Percentiles rank a stretch among this genome's conserved stretches.
Conservation (phyloP, 1,140 invertebrate species). For the Potamilus streckersoni region DNA sequence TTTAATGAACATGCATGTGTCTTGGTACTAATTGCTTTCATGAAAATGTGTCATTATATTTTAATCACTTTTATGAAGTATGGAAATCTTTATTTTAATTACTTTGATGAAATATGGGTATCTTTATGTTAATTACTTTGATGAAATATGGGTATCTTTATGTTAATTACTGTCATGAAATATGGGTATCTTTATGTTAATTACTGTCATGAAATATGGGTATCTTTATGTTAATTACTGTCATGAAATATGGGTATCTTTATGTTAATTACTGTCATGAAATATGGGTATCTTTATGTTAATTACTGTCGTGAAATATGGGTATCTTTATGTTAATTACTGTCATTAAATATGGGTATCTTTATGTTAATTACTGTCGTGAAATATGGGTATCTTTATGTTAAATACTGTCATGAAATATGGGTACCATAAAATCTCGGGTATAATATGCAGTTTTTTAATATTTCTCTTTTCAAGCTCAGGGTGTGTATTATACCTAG, state of each 20-base stretch:
- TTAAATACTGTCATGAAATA: no score
- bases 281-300: no score
- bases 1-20: background rate
- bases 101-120: background rate
- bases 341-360: background rate
- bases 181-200: background rate
- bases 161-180: background rate
- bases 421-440: no score
- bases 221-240: background rate
- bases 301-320: background rate
- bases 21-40: background rate
- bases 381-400: no score
- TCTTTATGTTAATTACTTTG: background rate
- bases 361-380: no score
- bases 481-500: no score
- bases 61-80: background rate
- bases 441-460: no score
- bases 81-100: background rate
- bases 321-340: background rate
- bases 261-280: background rate
- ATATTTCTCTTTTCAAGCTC: no score
- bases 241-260: background rate
- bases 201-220: background rate
- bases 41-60: background rate
- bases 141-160: background rate